Conservation (phyloP, 2,113 vertebrate genomes). For the Notechis scutatus region DNA sequence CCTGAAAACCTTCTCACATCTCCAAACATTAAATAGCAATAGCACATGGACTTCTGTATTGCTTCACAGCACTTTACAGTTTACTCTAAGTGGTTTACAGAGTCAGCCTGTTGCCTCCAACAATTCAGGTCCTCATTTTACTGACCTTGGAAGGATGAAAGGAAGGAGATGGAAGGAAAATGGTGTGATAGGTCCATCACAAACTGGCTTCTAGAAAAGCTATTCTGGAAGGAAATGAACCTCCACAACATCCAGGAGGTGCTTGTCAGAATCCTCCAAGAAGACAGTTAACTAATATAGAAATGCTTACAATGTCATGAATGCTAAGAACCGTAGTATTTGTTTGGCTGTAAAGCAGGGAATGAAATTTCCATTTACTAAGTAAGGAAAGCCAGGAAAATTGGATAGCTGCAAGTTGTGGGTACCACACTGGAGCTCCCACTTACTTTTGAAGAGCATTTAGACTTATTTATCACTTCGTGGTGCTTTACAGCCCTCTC, state of each 20-base stretch:
- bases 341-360: background rate
- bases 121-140: too few relatives aligned
- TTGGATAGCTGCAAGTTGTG: background rate
- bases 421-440: background rate
- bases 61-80: too few relatives aligned
- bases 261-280: constrained; percentile 50
- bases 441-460: background rate
- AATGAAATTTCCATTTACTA: background rate
- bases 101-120: too few relatives aligned
- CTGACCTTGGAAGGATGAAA: too few relatives aligned
- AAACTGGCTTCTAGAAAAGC: constrained; percentile 77
- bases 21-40: background rate
- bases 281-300: constrained; percentile 67
- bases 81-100: too few relatives aligned
- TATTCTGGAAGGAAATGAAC: constrained; percentile 31
- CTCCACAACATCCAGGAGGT: constrained; percentile 57
- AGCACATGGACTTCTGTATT: too few relatives aligned
- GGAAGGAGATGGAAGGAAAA: constrained; percentile 44
- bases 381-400: background rate
- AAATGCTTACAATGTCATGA: background rate
- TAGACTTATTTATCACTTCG: too few relatives aligned
- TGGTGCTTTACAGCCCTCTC: too few relatives aligned
- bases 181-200: constrained; percentile 73
- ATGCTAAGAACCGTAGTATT: background rate
- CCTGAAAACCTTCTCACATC: background rate